Base-by-base conservation (phyloP, 2,113 vertebrate species). In the Grammomys surdaster region DNA sequence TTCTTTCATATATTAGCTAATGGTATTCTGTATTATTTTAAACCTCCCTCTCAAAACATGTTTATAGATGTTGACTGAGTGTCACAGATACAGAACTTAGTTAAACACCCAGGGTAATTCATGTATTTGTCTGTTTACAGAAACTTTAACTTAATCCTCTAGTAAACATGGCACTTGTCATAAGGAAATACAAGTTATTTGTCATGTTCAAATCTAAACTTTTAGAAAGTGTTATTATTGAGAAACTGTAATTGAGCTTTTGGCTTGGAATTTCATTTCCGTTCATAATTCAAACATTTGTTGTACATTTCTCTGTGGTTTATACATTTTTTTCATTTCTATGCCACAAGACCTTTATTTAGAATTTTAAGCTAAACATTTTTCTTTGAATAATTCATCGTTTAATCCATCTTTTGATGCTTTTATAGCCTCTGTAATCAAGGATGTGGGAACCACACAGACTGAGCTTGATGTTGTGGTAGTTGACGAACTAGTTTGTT, bases 301-400 rank as follows among this genome's bases (percentile, higher is more conserved):
- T 85, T 95, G 76, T 84, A 58, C n/a, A 93, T 97, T 98, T 96
- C 80, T 94, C 33, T 88, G 73, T 87, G 31, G 80, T 91, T 89
- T 95, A 75, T 93, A 5, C 85, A 54, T 96, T 72, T 94, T 84
- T 96, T 96, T 95, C 28, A 92, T 12, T 4, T 93, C 31, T 82
- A 31, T 43, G 26, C 60, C 40, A 70, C 51, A 94, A 88, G 92
- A 90, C 10, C 56, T 97, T 92, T 91, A 84, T 93, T 93, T 96
- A 87, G 54, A 94, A 82, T 75, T 93, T 94, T 60, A 92, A 96
- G 43, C 56, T 96, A 69, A 92, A 88, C 60, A 40, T 60, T 72
- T 88, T 95, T 94, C 46, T 96, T 94, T 95, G 24, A 96, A 60
- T 89, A 78, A 33, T 93, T 75, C 48, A 80, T 93, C 72, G 51